These are phyloP conservation scores for Diacarnus erythraeanus DNA, from an alignment of 37 sponge, comb jelly and placozoan genomes.

Conservation along the genomic window DNA sequence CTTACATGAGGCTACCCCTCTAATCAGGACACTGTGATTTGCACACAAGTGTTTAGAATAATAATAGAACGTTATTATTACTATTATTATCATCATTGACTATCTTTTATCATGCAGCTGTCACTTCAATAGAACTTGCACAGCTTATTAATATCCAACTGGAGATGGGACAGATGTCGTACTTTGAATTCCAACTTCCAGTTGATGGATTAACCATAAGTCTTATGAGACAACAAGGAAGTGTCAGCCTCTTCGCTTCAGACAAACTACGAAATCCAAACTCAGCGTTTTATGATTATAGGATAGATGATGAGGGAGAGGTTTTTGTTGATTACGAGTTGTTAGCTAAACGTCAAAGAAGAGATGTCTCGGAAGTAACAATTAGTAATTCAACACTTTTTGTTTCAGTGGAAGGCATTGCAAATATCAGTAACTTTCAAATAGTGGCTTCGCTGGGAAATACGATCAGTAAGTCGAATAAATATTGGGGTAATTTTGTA, in stretches of 20 bases:
- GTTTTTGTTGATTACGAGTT: not conserved
- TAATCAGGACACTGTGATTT: no score
- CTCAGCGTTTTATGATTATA: conserved; percentile 35
- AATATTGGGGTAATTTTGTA: no score
- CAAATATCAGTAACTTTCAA: conserved; percentile 6
- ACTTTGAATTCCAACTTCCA: conserved; percentile 33
- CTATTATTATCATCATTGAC: no score
- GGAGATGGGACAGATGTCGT: not conserved
- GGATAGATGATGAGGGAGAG: conserved; percentile 19
- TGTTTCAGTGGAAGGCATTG: conserved; percentile 29
- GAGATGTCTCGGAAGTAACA: not conserved
- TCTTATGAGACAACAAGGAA: conserved; percentile 17
- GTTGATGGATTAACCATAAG: conserved; percentile 37
- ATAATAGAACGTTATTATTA: no score
- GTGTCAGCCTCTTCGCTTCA: conserved; percentile 20
- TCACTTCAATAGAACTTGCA: conserved; percentile 7
- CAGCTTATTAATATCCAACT: not conserved
- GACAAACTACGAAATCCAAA: conserved; percentile 35
- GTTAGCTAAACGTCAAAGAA: not conserved
- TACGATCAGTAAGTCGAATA: conserved; percentile 1
- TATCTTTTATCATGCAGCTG: not conserved
- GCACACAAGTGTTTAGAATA: no score
- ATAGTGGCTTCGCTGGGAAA: conserved; percentile 16
- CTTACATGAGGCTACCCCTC: no score
- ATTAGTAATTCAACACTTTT: conserved; percentile 4